Evolutionary conservation across 2,113 vertebrate genomes (phyloP), one percentile per base, ranked within the genome.

Genomic region (Sakesphorus luctuosus): DNA sequence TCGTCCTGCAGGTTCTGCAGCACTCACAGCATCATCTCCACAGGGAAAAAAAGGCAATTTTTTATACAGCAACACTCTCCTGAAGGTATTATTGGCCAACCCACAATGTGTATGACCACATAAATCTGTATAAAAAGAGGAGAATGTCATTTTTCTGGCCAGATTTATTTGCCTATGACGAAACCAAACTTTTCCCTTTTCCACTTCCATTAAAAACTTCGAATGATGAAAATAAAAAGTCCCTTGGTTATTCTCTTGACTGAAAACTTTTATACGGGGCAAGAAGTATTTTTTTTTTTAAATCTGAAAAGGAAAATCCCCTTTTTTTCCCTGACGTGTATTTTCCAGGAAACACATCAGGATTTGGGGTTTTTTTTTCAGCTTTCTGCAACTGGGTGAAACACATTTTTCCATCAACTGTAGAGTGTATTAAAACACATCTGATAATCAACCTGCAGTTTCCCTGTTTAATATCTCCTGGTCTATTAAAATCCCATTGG

Each of bases 21-120:
- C 36, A 47, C n/a, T 49, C 3, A 19, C 69, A 40, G 18, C 47
- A 40, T 33, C 1, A 0, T 21, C 62, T 74, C 18, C 10, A 1
- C 10, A 4, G 13, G 13, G 13, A 11, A 55, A 59, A 58, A 63
- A 38, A 5, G 20, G 12, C 28, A 17, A 10, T 3, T 13, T 73
- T 77, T 73, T 38, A 16, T 21, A 17, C 13, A 53, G 33, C 58
- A 62, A 20, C 11, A 9, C 35, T 31, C 28, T 49, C 69, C 69
- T 61, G 58, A 35, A 53, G 26, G 4, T 11, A 7, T 18, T 55
- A 12, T 14, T n/a, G 38, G 33, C 69, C 89, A 31, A 1, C 17
- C 14, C 79, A 12, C 38, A 25, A 13, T 9, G 11, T 1, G 9
- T 17, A 13, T 38, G 44, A 82, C 21, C 46, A 11, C 13, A 3